A percentile compares a stretch with the other conserved stretches of the same genome.
These are phyloP conservation scores for Samia ricini DNA, from an alignment of 1,140 invertebrate genomes.

Conservation along the genomic window DNA sequence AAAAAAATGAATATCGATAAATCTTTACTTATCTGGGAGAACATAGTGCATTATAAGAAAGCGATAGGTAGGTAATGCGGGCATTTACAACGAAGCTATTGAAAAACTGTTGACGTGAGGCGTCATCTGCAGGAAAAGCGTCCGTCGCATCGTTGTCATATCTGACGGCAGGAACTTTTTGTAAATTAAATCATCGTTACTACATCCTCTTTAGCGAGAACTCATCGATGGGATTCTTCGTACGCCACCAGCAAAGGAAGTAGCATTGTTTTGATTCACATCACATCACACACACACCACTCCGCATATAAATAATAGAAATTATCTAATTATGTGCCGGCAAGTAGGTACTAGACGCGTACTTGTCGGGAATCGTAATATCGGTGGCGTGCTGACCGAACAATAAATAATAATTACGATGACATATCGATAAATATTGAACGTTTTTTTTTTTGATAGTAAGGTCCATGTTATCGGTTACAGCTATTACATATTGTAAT, in stretches of 20 bases:
- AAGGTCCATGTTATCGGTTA: conserved; percentile 68
- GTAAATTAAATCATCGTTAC: conserved; percentile 57
- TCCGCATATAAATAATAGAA: conserved; percentile 76
- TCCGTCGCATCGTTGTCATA: conserved; percentile 1
- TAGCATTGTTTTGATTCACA: conserved; percentile 54
- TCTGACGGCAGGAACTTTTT: conserved; percentile 59
- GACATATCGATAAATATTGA: conserved; percentile 62
- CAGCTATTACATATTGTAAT: conserved; percentile 65
- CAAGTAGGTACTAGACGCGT: conserved; percentile 50
- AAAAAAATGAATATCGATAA: no score
- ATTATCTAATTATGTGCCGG: conserved; percentile 71
- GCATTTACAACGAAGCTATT: conserved; percentile 55
- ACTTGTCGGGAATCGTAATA: conserved; percentile 61
- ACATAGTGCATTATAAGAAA: no score
- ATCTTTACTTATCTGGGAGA: no score
- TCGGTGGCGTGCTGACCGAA: conserved; percentile 31
- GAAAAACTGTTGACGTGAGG: conserved; percentile 34
- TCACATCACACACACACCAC: conserved; percentile 45
- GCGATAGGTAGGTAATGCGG: no score
- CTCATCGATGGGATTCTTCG: conserved; percentile 56
- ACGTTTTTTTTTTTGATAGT: conserved; percentile 61
- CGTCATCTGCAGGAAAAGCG: conserved; percentile 58
- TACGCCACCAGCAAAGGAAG: conserved; percentile 54
- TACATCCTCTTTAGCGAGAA: conserved; percentile 70
- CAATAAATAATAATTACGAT: conserved; percentile 57